phyloP scores from a whole-genome alignment of 2,113 vertebrate genomes.

The Odontophorus gujanensis region DNA sequence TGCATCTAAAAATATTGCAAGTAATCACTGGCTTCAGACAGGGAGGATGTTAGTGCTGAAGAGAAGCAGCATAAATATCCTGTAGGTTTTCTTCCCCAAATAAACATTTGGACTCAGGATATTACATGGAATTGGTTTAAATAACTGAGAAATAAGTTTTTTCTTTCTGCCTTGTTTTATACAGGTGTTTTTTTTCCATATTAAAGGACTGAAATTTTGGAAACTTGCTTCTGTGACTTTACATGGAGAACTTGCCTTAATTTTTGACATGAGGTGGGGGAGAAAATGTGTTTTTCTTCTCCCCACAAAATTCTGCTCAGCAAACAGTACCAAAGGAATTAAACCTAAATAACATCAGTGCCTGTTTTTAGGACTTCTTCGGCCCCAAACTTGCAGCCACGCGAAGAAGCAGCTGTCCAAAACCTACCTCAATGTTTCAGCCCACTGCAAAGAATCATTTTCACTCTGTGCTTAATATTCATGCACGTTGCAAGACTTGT shows the following conservation, averaged over 20 bases:
- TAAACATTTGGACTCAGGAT: conserved; percentile 18
- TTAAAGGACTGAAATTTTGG: background rate
- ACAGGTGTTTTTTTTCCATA: background rate
- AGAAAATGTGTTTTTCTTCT: background rate
- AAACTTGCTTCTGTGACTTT: background rate
- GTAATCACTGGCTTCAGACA: conserved; percentile 50
- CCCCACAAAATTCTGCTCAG: background rate
- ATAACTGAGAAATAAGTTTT: background rate
- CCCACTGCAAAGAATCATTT: accelerated
- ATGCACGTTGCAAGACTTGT: background rate
- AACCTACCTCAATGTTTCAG: background rate
- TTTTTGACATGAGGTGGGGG: background rate
- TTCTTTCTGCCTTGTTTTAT: background rate
- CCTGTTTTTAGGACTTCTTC: background rate
- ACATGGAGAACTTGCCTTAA: background rate
- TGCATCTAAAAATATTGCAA: conserved; percentile 74
- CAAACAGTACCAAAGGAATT: background rate
- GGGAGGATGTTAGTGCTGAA: conserved; percentile 59
- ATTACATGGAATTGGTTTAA: background rate
- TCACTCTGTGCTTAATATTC: background rate
- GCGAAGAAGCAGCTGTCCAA: background rate
- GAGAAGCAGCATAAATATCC: conserved; percentile 62
- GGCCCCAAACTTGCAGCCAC: background rate
- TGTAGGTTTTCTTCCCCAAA: background rate
- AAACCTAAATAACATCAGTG: background rate